Evolutionary conservation across 1,140 invertebrate species (phyloP).

Genomic region (Drosophila sechellia): DNA sequence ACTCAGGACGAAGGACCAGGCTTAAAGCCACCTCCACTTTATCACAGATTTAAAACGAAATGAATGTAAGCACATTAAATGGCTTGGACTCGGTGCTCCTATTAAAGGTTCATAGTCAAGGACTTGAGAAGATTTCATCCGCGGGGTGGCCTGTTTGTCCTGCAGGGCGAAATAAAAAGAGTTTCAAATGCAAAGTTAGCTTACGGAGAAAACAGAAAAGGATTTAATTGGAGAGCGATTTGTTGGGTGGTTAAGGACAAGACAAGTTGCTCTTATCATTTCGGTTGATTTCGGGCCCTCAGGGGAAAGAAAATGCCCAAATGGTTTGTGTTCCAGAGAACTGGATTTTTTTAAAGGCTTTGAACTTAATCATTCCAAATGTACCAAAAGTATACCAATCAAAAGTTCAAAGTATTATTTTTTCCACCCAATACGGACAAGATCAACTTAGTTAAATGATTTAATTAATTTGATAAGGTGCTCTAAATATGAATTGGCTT

Average conservation of each 20-base stretch:
- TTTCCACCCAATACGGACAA: too few species aligned
- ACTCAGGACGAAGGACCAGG: slow-evolving; percentile 17
- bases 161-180: slow-evolving; percentile 45
- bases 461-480: not conserved
- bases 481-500: not conserved
- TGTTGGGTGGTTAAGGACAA: slow-evolving; percentile 60
- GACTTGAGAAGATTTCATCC: slow-evolving; percentile 26
- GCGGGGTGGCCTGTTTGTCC: slow-evolving; percentile 17
- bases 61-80: slow-evolving; percentile 81
- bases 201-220: slow-evolving; percentile 46
- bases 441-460: not conserved
- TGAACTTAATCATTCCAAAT: too few species aligned
- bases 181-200: slow-evolving; percentile 65
- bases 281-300: slow-evolving; percentile 25
- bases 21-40: slow-evolving; percentile 72
- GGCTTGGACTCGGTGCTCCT: slow-evolving; percentile 45
- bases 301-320: slow-evolving; percentile 3
- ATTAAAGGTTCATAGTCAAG: slow-evolving; percentile 55
- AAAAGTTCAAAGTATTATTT: too few species aligned
- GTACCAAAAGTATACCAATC: too few species aligned
- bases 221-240: slow-evolving; percentile 78
- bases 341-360: not conserved
- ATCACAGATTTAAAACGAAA: slow-evolving; percentile 78
- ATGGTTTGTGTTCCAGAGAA: not conserved
- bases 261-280: slow-evolving; percentile 58